Evolutionary conservation across 2,888 invertebrate genomes (phyloP), one percentile per base, ranked within the genome.

Genomic region (Brenthis ino): DNA sequence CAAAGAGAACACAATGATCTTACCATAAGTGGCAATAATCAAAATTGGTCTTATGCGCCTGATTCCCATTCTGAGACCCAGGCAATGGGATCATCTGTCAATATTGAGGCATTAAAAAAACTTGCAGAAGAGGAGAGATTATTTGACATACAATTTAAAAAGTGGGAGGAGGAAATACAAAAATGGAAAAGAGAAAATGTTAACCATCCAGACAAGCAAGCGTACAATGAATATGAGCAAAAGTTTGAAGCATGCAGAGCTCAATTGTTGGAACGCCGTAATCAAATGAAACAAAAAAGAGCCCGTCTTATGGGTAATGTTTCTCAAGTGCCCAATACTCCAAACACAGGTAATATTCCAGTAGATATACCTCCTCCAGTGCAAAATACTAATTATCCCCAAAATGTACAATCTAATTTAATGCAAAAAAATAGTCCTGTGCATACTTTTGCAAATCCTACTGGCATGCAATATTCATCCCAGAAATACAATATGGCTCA

Each of bases 81-180:
- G 67, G 74, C 69, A 8, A 60, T 70, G 60, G 11, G 37, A 11
- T 72, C 70, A 57, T 60, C 63, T 43, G 82, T 82, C 47, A 87
- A 89, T 77, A 77, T 81, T 47, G 92, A 92, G 33, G 93, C 89
- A 50, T 75, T 92, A 28, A 86, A 85, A 68, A 90, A 89, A 76
- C 80, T 92, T 33, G 87, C 89, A n/a, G 93, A 93, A 75, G 97
- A 97, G 78, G 97, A 98, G 86, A 95, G 95, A 84, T 95, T 96
- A 70, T 98, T 98, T 88, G 97, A 97, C 82, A 95, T 96, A 72
- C 97, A 98, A 85, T 98, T 98, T 84, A 94, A 95, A 79, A 96
- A 97, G 81, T 98, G 98, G 98, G 98, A 98, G 87, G 95, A 96
- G 76, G 97, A 98, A 84, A 98, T 98, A 85, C 95, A 96, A 79